These are phyloP conservation scores for Cataglyphis cursor DNA, from an alignment of 2,888 invertebrate genomes.

Conservation along the genomic window DNA sequence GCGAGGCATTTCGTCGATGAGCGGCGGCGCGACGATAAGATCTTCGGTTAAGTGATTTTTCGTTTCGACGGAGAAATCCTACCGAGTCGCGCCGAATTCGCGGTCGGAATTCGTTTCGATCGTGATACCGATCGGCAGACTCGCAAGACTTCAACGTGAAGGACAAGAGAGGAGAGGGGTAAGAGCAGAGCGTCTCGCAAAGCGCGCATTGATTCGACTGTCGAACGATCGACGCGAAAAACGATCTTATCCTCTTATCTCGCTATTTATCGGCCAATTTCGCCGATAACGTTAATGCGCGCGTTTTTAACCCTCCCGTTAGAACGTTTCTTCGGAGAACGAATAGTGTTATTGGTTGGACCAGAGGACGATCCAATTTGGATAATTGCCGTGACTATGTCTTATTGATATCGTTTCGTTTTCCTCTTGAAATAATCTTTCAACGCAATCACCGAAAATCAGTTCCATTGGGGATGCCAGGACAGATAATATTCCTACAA, in stretches of 20 bases:
- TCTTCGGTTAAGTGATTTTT: constrained; percentile 78
- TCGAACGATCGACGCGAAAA: constrained; percentile 32
- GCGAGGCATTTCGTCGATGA: constrained; percentile 69
- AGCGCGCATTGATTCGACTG: constrained; percentile 34
- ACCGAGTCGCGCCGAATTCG: constrained; percentile 59
- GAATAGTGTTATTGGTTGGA: constrained; percentile 16
- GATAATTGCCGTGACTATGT: constrained; percentile 27
- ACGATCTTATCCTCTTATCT: constrained; percentile 24
- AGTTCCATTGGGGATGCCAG: not conserved
- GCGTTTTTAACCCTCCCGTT: constrained; percentile 24
- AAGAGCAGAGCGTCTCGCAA: not conserved
- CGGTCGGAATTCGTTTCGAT: constrained; percentile 72
- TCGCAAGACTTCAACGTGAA: constrained; percentile 21
- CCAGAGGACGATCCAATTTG: constrained; percentile 19
- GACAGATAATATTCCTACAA: constrained; percentile 23
- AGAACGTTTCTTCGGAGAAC: not conserved
- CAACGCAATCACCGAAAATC: constrained; percentile 19
- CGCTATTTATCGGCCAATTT: constrained; percentile 37
- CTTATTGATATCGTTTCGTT: not conserved
- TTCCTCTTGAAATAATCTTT: constrained; percentile 12
- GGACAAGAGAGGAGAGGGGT: not conserved
- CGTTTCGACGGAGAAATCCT: constrained; percentile 66
- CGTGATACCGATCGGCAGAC: constrained; percentile 61
- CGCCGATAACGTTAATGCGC: constrained; percentile 45
- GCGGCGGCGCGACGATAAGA: constrained; percentile 67